Evolutionary conservation across 2,888 invertebrate genomes (phyloP).

Genomic region (Plemyria rubiginata): DNA sequence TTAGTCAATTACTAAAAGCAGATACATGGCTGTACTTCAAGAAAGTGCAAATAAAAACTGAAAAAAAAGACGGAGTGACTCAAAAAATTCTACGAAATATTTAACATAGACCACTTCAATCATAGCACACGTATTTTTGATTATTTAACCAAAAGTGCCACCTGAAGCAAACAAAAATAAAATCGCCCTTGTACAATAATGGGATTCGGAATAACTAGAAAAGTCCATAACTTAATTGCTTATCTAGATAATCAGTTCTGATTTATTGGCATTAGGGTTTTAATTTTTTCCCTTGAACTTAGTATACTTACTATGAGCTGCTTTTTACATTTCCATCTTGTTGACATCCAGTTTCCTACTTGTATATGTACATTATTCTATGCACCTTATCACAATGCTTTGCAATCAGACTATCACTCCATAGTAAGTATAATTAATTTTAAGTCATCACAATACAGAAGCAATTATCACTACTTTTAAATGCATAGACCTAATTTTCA

Average conservation of each 20-base stretch:
- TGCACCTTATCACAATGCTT: slow-evolving; percentile 40
- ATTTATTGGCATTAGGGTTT: slow-evolving; percentile 55
- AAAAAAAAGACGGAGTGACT: slow-evolving; percentile 9
- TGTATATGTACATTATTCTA: slow-evolving; percentile 33
- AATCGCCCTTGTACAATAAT: slow-evolving; percentile 40
- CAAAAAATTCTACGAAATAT: slow-evolving; percentile 26
- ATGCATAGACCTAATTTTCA: slow-evolving; percentile 33
- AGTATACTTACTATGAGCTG: slow-evolving; percentile 50
- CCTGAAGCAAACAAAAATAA: slow-evolving; percentile 51
- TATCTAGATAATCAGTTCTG: slow-evolving; percentile 74
- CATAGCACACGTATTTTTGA: slow-evolving; percentile 35
- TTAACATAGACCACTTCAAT: slow-evolving; percentile 31
- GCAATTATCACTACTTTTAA: slow-evolving; percentile 34
- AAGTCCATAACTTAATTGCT: slow-evolving; percentile 66
- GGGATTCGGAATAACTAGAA: slow-evolving; percentile 55
- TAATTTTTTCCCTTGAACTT: slow-evolving; percentile 46
- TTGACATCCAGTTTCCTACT: slow-evolving; percentile 38
- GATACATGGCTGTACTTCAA: not conserved
- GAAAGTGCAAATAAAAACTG: slow-evolving; percentile 4
- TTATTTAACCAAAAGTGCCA: slow-evolving; percentile 46
- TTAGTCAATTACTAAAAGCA: not conserved
- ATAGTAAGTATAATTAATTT: slow-evolving; percentile 38
- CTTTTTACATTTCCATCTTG: slow-evolving; percentile 30
- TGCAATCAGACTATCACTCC: slow-evolving; percentile 40
- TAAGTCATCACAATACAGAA: slow-evolving; percentile 35